A percentile compares a stretch with the other conserved stretches of the same genome.
Evolutionary conservation across 2,797 vertebrate genomes (phyloP).

Genomic region (Poecilia gillii): DNA sequence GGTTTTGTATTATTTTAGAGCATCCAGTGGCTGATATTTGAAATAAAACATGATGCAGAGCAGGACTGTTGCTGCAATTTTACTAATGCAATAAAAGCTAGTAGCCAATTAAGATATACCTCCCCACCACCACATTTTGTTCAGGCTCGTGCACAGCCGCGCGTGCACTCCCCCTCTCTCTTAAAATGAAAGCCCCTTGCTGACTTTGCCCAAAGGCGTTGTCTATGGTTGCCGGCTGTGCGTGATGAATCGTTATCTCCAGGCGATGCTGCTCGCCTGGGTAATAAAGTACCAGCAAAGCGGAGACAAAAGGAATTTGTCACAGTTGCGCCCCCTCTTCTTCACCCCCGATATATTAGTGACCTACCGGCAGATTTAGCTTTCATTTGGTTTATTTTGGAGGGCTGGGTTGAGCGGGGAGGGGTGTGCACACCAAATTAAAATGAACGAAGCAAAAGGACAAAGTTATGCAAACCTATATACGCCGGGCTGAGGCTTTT

Average conservation of each 20-base stretch:
- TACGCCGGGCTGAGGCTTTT: background rate
- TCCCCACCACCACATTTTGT: background rate
- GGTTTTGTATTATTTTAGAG: background rate
- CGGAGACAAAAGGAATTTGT: slow-evolving; percentile 86
- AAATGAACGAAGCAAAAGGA: slow-evolving; percentile 31
- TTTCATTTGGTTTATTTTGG: slow-evolving; percentile 34
- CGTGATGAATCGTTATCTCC: slow-evolving; percentile 85
- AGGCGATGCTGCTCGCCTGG: slow-evolving; percentile 79
- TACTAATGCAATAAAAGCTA: slow-evolving; percentile 67
- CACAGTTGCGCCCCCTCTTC: slow-evolving; percentile 71
- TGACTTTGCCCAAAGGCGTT: slow-evolving; percentile 76
- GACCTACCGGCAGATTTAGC: slow-evolving; percentile 63
- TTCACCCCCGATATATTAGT: slow-evolving; percentile 66
- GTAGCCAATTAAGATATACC: slow-evolving; percentile 55
- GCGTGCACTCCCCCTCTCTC: slow-evolving; percentile 35
- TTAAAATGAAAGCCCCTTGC: slow-evolving; percentile 73
- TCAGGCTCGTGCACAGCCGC: slow-evolving; percentile 3
- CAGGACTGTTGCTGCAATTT: slow-evolving; percentile 65
- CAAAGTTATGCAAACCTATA: slow-evolving; percentile 8
- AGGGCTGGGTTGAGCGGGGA: background rate
- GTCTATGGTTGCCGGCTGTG: slow-evolving; percentile 77
- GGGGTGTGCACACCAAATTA: slow-evolving; percentile 31
- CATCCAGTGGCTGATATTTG: slow-evolving; percentile 13
- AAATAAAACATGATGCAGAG: slow-evolving; percentile 39
- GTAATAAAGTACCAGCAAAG: slow-evolving; percentile 86